Conservation (phyloP, 2,113 vertebrate genomes). For the Brachyistius frenatus region DNA sequence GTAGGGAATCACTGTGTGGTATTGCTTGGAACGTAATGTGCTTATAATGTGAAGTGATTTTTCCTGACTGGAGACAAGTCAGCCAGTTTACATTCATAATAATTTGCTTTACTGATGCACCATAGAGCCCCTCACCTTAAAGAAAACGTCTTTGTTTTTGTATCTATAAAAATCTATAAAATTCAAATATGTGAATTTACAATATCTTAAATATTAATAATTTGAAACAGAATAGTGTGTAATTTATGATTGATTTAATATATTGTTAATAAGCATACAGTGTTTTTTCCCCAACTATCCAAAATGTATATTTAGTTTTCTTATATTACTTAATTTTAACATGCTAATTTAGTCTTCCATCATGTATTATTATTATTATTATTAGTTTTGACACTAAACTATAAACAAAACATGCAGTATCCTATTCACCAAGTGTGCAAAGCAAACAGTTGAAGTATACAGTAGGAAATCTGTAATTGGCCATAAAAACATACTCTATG, state of each 20-base stretch:
- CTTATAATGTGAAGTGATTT: conserved; percentile 83
- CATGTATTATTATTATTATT: no score
- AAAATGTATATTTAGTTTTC: background rate
- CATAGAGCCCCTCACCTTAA: conserved; percentile 2
- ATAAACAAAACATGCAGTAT: background rate
- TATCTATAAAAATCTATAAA: background rate
- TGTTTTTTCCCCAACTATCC: background rate
- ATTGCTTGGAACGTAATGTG: conserved; percentile 79
- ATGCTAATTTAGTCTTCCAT: background rate
- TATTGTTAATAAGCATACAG: no score
- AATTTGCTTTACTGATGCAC: conserved; percentile 61
- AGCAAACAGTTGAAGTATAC: conserved; percentile 2
- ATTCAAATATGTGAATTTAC: background rate
- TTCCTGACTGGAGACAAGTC: conserved; percentile 75
- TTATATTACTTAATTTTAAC: background rate
- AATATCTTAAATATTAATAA: background rate
- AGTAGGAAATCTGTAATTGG: conserved; percentile 8
- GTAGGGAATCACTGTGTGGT: conserved; percentile 74
- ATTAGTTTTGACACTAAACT: background rate
- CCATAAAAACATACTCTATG: background rate
- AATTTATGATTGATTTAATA: no score
- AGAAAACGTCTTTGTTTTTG: background rate
- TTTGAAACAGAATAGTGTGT: no score
- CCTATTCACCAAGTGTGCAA: background rate
- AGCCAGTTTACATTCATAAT: conserved; percentile 70